Conservation (phyloP, 2,113 vertebrate genomes). For the Centropus bengalensis region DNA sequence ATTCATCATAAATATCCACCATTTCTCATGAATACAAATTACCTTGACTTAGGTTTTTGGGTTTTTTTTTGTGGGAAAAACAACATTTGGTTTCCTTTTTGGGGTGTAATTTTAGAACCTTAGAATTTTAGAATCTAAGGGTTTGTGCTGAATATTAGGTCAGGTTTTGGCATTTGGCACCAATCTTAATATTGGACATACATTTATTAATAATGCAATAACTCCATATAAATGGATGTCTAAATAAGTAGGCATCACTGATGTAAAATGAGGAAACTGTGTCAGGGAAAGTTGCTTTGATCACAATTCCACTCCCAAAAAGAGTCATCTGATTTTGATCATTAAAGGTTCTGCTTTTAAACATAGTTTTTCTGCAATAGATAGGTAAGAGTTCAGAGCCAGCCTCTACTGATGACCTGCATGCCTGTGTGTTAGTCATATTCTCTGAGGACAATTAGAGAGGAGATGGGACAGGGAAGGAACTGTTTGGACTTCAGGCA, state of each 20-base stretch:
- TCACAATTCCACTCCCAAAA: neutral
- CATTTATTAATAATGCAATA: neutral
- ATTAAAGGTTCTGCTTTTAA: neutral
- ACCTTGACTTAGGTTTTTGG: neutral
- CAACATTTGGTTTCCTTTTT: neutral
- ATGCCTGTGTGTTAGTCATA: neutral
- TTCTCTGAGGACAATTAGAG: neutral
- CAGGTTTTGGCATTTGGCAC: neutral
- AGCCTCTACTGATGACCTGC: neutral
- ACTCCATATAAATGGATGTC: neutral
- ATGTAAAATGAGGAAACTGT: neutral
- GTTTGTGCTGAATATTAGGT: neutral
- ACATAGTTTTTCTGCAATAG: neutral
- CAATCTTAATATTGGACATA: neutral
- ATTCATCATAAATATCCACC: neutral
- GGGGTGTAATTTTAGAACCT: neutral
- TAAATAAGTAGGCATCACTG: neutral
- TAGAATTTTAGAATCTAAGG: neutral
- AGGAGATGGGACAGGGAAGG: neutral
- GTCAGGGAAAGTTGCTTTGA: neutral
- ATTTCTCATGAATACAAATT: neutral
- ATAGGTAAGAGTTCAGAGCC: neutral
- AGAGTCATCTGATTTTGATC: neutral
- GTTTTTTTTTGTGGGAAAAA: neutral
- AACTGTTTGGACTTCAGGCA: accelerated